Evolutionary conservation across 2,888 invertebrate species (phyloP), one percentile per base, ranked within the genome.

Genomic region (Pseudolycoriella hygida): DNA sequence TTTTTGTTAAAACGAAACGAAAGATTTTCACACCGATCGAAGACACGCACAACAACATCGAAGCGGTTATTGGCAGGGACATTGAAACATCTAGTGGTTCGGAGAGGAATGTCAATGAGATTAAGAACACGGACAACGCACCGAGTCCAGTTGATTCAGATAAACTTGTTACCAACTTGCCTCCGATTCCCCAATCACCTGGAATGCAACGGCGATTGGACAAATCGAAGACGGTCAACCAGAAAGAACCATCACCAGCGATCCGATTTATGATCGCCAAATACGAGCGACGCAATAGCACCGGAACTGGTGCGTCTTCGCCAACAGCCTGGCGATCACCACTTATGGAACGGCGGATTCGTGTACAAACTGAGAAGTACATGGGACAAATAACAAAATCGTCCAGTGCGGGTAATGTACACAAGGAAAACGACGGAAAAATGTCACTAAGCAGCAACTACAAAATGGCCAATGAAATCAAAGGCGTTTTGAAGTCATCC

Each of bases 1-100:
- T 85, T 1, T 80, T 85, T 51, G 80, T 85, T 0, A 84, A 81
- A 61, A 86, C 85, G 0, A 84, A 81, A 38, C 71, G 83, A 45
- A 84, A 82, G 66, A 74, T 85, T 52, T 85, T 85, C 50, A 80
- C 82, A 0, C 80, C 84, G 0, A 73, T 80, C 3, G 72, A 73
- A 2, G 56, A 60, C 17, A 56, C 60, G 1, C 19, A 17, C 2
- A 43, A 40, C 14, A 46, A 47, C 3, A 2, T 41, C n/a, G 44
- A 43, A 40, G 25, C 43, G 1, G 42, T 43, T n/a, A 47, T 50
- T 17, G 48, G 42, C 15, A 42, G 44, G 30, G 50, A 52, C 14
- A 19, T 53, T 32, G 52, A 53, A 41, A 45, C 53, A 3, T 49
- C 50, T 14, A 47, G 50, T 47, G 48, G 48, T 43, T 52, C 52